phyloP scores from a whole-genome alignment of 2,888 invertebrate genomes.

The Oxyscelio sp. region DNA sequence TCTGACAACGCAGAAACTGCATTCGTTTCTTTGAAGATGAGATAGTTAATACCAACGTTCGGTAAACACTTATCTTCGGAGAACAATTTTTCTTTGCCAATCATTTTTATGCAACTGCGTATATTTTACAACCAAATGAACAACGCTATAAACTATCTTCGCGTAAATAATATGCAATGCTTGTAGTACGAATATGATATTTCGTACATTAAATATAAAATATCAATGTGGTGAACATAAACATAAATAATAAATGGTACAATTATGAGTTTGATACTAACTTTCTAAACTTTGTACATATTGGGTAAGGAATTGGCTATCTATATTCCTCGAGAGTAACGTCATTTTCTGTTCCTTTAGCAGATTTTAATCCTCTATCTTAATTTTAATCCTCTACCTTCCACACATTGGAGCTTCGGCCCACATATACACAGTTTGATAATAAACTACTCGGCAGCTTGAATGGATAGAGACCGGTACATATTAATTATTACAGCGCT shows the following conservation, averaged over 20 bases:
- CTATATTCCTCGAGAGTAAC: constrained; percentile 77
- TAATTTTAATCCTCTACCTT: no score
- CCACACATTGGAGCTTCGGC: constrained; percentile 6
- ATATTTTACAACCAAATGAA: constrained; percentile 30
- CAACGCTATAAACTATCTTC: constrained; percentile 8
- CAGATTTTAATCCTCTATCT: constrained; percentile 41
- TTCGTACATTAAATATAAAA: constrained; percentile 11
- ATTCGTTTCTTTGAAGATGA: background rate
- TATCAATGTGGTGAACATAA: background rate
- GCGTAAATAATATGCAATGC: constrained; percentile 18
- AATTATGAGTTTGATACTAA: constrained; percentile 7
- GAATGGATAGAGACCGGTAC: constrained; percentile 82
- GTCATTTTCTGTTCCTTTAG: constrained; percentile 73
- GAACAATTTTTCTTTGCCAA: background rate
- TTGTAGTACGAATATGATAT: constrained; percentile 2
- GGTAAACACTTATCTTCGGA: background rate
- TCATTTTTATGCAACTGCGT: background rate
- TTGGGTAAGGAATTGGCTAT: constrained; percentile 48
- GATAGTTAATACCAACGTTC: background rate
- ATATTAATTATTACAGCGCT: constrained; percentile 83
- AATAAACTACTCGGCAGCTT: constrained; percentile 81
- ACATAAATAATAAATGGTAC: background rate
- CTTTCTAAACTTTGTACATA: background rate
- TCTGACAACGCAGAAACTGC: background rate
- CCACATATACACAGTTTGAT: constrained; percentile 75